Base-by-base conservation (phyloP, 2,888 invertebrate genomes). In the Scaptomyza polygonia region DNA sequence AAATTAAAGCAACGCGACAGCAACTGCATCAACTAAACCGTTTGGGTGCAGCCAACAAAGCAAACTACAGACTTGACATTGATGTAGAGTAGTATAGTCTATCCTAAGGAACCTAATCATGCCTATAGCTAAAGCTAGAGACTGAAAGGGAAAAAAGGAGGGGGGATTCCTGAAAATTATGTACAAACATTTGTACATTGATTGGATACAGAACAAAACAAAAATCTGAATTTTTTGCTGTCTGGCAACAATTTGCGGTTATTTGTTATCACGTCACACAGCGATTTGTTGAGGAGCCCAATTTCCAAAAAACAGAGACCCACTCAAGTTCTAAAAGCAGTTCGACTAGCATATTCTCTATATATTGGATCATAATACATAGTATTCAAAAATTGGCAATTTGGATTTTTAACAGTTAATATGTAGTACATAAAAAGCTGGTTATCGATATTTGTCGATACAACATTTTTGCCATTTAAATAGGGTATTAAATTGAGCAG, bases 261-360 rank as follows among this genome's bases (percentile, higher is more conserved):
- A 79, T 88, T 88, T 82, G 79, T 79, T 88, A 89, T 87, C 89
- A 90, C 90, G 89, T 82, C 88, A 90, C 87, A 79, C 72, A 77
- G 80, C 82, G 87, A 89, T 90, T 89, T 87, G 86, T 83, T 67
- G 77, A 47, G 59, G 58, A 44, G 58, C 34, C 18, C 29, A 29
- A n/a, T 43, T 11, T n/a, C 16, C 5, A 8, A 36, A 36, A 36
- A 34, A 11, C n/a, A 14, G 30, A 7, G n/a, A 16, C 25, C 29
- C 29, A 18, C 25, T 25, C 25, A 18, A n/a, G 16, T 12, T 12
- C 34, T 0, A 6, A 39, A 8, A 12, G 48, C 30, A 12, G 48
- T 25, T 18, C 16, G 62, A 27, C 62, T 62, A 40, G 18, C 18
- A 11, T 11, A 40, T 62, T 14, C 48, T 27, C 5, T 34, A 57